Evolutionary conservation across 2,888 invertebrate genomes (phyloP), one percentile per base, ranked within the genome.

Genomic region (Galeopsomyia nigrocyanea): DNA sequence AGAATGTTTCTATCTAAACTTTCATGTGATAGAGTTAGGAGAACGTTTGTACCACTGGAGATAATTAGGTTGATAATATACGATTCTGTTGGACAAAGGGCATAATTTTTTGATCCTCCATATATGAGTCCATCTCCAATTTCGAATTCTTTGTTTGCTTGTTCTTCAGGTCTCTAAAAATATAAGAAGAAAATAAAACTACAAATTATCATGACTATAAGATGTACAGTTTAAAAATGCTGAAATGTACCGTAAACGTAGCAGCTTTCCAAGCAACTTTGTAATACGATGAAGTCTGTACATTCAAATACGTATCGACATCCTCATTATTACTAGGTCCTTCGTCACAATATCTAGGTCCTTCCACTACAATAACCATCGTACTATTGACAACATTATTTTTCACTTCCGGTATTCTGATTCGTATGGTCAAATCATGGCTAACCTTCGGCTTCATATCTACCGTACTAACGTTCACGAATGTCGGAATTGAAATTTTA

Each of bases 91-190:
- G 78, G 55, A 22, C 76, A 74, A 3, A 82, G 68, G 0, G 72
- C 69, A 21, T 79, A 79, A 61, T 80, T 80, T 19, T 17, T 73
- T 0, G 51, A 75, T 6, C 50, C 62, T 9, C 56, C 69, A 19
- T 78, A 76, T 6, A 62, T 9, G 14, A 51, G 19, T n/a, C 77
- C 68, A 51, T 80, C 77, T 9, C 82, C 82, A 10, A 82, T 70
- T 2, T 2, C 66, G n/a, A 82, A 78, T 19, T 57, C 60, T 21
- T 61, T 73, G 5, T 74, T 74, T 0, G 71, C 75, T 0, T 64
- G 73, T 2, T 57, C 14, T 31, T 63, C 47, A 2, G 78, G 77
- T 75, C 80, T 14, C 53, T 76, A 56, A 46, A 63, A 46, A 53
- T 13, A 31, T 17, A 5, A 13, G 39, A 55, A 9, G 9, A 58